Evolutionary conservation across 2,888 invertebrate genomes (phyloP).

Genomic region (Ceraclea dissimilis): DNA sequence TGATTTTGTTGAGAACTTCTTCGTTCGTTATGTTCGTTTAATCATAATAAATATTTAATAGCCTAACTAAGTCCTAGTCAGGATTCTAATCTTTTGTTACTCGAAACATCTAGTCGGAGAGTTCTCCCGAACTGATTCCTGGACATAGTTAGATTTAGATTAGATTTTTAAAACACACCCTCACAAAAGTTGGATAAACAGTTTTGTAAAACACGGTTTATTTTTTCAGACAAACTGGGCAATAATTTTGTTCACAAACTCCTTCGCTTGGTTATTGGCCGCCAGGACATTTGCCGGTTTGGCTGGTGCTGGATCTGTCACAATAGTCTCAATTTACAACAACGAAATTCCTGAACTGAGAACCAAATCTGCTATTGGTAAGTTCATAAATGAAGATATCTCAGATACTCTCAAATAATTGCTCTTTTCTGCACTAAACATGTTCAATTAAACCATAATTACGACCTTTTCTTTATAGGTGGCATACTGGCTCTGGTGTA

Average conservation of each 20-base stretch:
- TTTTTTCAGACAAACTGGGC: constrained; percentile 22
- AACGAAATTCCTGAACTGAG: constrained; percentile 29
- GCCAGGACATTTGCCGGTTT: constrained; percentile 17
- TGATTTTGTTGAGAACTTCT: too few species aligned
- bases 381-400: constrained; percentile 16
- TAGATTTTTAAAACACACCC: too few species aligned
- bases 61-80: too few species aligned
- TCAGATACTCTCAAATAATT: background rate
- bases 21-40: too few species aligned
- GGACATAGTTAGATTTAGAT: too few species aligned
- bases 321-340: constrained; percentile 21
- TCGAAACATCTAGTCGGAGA: too few species aligned
- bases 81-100: too few species aligned
- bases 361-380: constrained; percentile 33
- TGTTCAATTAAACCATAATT: too few species aligned
- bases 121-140: too few species aligned
- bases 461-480: constrained; percentile 10
- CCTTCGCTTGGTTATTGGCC: constrained; percentile 11
- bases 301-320: constrained; percentile 21
- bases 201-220: too few species aligned
- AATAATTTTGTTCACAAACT: constrained; percentile 9
- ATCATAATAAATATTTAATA: too few species aligned
- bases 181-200: too few species aligned
- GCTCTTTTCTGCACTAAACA: background rate
- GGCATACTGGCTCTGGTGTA: constrained; percentile 19